Evolutionary conservation across 2,888 invertebrate species (phyloP).

Genomic region (Stegophylla sp.): DNA sequence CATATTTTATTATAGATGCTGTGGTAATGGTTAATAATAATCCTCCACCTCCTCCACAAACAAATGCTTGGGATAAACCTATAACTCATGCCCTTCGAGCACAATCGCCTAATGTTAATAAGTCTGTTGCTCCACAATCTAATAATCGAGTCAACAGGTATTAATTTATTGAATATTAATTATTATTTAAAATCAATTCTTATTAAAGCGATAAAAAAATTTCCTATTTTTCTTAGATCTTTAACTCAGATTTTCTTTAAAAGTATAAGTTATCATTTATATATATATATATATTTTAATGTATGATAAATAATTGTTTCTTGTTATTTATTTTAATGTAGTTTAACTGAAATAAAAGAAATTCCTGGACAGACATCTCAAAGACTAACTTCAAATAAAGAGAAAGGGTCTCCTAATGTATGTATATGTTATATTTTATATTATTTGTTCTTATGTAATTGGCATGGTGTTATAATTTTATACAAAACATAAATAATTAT

Average conservation of each 20-base stretch:
- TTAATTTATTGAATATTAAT: background rate
- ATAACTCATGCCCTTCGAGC: conserved; percentile 74
- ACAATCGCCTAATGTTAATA: conserved; percentile 65
- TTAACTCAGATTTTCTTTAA: background rate
- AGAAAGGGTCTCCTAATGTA: conserved; percentile 42
- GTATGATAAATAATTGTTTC: too few relatives aligned
- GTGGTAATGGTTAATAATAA: conserved; percentile 50
- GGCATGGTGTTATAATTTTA: background rate
- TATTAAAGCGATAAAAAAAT: too few relatives aligned
- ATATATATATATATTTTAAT: too few relatives aligned
- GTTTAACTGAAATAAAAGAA: conserved; percentile 55
- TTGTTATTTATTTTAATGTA: conserved; percentile 10
- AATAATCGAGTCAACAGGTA: conserved; percentile 51
- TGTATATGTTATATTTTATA: background rate
- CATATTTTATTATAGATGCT: conserved; percentile 63
- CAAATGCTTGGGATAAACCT: conserved; percentile 87
- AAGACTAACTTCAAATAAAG: conserved; percentile 42
- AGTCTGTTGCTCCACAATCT: conserved; percentile 37
- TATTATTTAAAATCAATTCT: background rate
- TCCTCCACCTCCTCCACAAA: conserved; percentile 74
- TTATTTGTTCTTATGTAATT: background rate
- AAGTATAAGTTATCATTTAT: too few relatives aligned
- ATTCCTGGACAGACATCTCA: conserved; percentile 36
- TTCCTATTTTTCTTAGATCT: background rate
- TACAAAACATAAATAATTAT: background rate